Evolutionary conservation across 2,888 invertebrate genomes (phyloP).

Genomic region (Kuschelorhynchus macadamiae): DNA sequence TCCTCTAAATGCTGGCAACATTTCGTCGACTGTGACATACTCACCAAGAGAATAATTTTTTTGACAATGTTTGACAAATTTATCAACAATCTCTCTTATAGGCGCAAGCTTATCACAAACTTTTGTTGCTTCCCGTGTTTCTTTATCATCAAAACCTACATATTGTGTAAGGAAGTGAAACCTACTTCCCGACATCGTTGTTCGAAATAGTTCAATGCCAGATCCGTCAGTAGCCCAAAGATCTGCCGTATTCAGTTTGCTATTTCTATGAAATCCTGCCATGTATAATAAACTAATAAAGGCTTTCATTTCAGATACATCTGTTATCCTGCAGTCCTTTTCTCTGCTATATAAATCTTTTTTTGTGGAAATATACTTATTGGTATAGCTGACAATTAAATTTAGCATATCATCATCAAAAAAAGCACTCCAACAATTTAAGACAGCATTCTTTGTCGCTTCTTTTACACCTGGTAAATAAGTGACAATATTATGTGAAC

Average conservation of each 20-base stretch:
- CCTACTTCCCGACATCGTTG: slow-evolving; percentile 52
- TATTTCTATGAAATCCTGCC: slow-evolving; percentile 53
- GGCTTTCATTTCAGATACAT: slow-evolving; percentile 52
- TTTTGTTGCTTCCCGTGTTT: slow-evolving; percentile 43
- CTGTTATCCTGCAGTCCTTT: slow-evolving; percentile 42
- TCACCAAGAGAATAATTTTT: slow-evolving; percentile 50
- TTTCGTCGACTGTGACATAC: slow-evolving; percentile 35
- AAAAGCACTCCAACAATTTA: slow-evolving; percentile 9
- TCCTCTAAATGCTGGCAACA: slow-evolving; percentile 31
- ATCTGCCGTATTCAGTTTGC: slow-evolving; percentile 50
- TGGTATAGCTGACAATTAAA: slow-evolving; percentile 11
- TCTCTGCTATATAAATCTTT: slow-evolving; percentile 25
- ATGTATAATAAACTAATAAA: slow-evolving; percentile 58
- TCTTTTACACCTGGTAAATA: slow-evolving; percentile 6
- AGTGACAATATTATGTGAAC: slow-evolving; percentile 3
- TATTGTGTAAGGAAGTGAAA: slow-evolving; percentile 51
- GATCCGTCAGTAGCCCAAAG: slow-evolving; percentile 55
- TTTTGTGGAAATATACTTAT: slow-evolving; percentile 6
- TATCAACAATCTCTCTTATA: slow-evolving; percentile 56
- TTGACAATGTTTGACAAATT: slow-evolving; percentile 57
- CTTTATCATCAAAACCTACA: slow-evolving; percentile 54
- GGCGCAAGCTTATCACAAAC: slow-evolving; percentile 54
- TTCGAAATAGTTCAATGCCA: slow-evolving; percentile 55
- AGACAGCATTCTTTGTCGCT: not conserved
- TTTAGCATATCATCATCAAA: slow-evolving; percentile 19